These are phyloP conservation scores for Drosophila novamexicana DNA, from an alignment of 1,140 invertebrate genomes.

Conservation along the genomic window DNA sequence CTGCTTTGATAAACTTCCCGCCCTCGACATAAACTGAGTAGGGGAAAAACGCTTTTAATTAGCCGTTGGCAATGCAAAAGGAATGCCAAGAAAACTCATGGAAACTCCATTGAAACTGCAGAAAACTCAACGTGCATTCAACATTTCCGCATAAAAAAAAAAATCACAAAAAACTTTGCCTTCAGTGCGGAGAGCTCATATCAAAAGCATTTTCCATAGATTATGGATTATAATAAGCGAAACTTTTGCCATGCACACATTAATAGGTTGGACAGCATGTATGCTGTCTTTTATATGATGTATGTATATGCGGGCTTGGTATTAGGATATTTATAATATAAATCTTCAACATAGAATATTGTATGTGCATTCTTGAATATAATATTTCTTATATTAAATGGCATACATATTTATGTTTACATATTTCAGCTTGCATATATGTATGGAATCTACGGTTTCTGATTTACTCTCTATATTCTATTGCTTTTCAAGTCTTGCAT, in stretches of 20 bases:
- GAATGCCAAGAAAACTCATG: conserved; percentile 12
- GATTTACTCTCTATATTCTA: too few relatives aligned
- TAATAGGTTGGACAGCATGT: too few relatives aligned
- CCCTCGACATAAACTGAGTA: background rate
- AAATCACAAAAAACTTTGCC: conserved; percentile 2
- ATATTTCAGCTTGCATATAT: too few relatives aligned
- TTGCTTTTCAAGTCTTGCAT: too few relatives aligned
- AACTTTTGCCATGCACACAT: too few relatives aligned
- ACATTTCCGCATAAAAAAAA: conserved; percentile 41
- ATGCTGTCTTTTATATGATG: background rate
- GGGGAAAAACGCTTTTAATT: conserved; percentile 40
- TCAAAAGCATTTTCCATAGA: background rate
- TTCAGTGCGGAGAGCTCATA: background rate
- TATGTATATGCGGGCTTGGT: background rate
- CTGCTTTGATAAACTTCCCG: conserved; percentile 46
- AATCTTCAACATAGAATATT: too few relatives aligned
- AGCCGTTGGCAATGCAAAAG: conserved; percentile 17
- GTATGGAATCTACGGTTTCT: too few relatives aligned
- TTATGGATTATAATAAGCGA: background rate
- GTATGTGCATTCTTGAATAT: too few relatives aligned
- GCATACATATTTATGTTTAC: too few relatives aligned
- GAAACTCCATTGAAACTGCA: conserved; percentile 45
- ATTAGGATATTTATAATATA: too few relatives aligned
- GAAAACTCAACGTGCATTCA: conserved; percentile 32
- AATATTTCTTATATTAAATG: too few relatives aligned